Percentiles rank a stretch among this genome's conserved stretches.
These are phyloP conservation scores for Drosophila obscura DNA, from an alignment of 1,140 invertebrate species.

Conservation along the genomic window DNA sequence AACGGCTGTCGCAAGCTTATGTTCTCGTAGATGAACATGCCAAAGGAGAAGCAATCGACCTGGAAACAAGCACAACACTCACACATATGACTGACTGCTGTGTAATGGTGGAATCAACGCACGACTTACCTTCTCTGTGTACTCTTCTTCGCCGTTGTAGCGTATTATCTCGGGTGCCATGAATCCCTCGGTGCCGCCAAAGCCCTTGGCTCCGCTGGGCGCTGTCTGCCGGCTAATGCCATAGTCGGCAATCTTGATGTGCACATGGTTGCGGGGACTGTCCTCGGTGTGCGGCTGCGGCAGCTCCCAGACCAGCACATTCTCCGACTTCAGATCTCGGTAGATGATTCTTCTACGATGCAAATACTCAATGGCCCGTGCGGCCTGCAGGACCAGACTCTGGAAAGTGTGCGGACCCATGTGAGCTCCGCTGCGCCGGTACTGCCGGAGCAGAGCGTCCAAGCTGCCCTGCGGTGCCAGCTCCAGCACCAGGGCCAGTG, in stretches of 20 bases:
- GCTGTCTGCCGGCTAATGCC: constrained; percentile 95
- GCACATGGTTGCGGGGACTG: constrained; percentile 88
- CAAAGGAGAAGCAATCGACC: constrained; percentile 99
- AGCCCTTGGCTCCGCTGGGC: constrained; percentile 97
- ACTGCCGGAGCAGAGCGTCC: constrained; percentile 91
- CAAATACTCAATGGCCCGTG: constrained; percentile 97
- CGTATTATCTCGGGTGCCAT: constrained; percentile 99
- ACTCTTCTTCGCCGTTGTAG: constrained; percentile 99
- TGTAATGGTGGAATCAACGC: no score
- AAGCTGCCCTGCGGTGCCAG: constrained; percentile 95
- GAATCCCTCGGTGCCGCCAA: constrained; percentile 98
- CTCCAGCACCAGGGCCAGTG: constrained; percentile 95
- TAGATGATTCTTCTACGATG: constrained; percentile 98
- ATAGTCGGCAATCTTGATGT: constrained; percentile 98
- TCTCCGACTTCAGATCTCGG: constrained; percentile 98
- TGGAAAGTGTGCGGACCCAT: constrained; percentile 92
- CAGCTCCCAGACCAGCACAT: constrained; percentile 98
- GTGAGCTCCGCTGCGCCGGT: constrained; percentile 91
- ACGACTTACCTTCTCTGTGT: constrained; percentile 95
- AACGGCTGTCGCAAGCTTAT: constrained; percentile 97
- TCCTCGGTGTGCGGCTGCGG: constrained; percentile 86
- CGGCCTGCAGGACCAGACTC: constrained; percentile 94
- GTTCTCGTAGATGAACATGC: constrained; percentile 99
- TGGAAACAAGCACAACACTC: constrained; percentile 65
- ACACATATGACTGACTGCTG: not conserved